phyloP scores from a whole-genome alignment of 2,797 vertebrate species.

The Myotis findleyi region DNA sequence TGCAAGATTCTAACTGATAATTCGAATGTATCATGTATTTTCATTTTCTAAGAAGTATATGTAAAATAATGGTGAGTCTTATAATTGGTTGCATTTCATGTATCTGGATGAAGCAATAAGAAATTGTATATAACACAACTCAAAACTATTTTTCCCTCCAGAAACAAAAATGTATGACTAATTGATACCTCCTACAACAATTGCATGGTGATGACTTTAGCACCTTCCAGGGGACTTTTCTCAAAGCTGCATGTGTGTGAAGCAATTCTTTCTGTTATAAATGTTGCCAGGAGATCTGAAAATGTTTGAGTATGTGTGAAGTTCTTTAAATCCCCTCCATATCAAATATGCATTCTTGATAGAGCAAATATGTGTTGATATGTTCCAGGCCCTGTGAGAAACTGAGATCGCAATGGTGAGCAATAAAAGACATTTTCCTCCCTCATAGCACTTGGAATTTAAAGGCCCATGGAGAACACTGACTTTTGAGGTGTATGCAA shows the following conservation, averaged over 20 bases:
- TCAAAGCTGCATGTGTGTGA: background rate
- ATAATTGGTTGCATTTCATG: background rate
- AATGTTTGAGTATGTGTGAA: background rate
- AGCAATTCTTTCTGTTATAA: background rate
- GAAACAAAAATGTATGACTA: background rate
- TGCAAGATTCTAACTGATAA: background rate
- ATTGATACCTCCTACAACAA: background rate
- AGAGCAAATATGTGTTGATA: background rate
- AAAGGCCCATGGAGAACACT: background rate
- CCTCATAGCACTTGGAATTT: background rate
- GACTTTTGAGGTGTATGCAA: background rate
- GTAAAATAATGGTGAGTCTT: background rate
- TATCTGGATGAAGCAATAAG: background rate
- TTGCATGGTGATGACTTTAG: background rate
- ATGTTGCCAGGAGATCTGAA: background rate
- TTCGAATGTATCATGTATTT: background rate
- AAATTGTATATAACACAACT: background rate
- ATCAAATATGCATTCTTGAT: background rate
- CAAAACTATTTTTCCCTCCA: background rate
- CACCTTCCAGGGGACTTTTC: background rate
- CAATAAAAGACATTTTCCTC: background rate
- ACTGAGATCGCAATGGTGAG: background rate
- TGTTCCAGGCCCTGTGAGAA: background rate
- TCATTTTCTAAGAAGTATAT: background rate
- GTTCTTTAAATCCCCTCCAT: background rate